These are phyloP conservation scores for Pica pica DNA, from an alignment of 2,113 vertebrate species.

Conservation along the genomic window DNA sequence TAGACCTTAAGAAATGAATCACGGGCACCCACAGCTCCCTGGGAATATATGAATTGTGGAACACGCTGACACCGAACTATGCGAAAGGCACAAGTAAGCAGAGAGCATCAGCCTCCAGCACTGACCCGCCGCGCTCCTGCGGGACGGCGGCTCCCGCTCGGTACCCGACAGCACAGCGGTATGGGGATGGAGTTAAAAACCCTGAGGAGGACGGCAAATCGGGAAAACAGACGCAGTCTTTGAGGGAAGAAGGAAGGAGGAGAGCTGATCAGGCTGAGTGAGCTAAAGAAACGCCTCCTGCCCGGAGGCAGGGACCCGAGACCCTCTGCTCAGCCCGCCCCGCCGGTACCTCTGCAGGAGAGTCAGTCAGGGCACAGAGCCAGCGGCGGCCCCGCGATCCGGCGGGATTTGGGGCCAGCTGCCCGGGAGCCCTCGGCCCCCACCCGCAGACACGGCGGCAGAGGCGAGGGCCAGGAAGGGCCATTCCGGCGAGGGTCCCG, in stretches of 20 bases:
- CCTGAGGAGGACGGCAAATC: not conserved
- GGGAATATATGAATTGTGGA: not conserved
- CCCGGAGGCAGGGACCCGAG: not conserved
- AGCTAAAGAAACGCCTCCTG: not conserved
- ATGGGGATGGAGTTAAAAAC: not conserved
- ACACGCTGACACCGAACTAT: not conserved
- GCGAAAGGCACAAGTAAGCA: not conserved
- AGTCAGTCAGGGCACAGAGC: fast-evolving
- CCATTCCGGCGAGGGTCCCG: not conserved
- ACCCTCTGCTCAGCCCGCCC: not conserved
- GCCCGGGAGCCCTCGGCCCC: not conserved
- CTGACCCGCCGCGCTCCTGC: not conserved
- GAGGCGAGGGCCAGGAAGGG: not conserved
- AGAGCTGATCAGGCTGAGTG: not conserved
- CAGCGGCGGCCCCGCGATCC: not conserved
- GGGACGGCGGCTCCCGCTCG: not conserved
- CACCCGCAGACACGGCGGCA: not conserved
- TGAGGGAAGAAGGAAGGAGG: too few relatives aligned
- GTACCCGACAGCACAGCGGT: not conserved
- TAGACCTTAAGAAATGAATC: not conserved
- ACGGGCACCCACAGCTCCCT: not conserved
- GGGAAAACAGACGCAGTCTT: not conserved
- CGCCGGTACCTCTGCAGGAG: fast-evolving
- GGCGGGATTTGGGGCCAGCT: fast-evolving
- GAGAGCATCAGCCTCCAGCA: not conserved